Percentiles rank a stretch among this genome's conserved stretches.
phyloP scores from a whole-genome alignment of 2,797 vertebrate species.

The Poeciliopsis presidionis region DNA sequence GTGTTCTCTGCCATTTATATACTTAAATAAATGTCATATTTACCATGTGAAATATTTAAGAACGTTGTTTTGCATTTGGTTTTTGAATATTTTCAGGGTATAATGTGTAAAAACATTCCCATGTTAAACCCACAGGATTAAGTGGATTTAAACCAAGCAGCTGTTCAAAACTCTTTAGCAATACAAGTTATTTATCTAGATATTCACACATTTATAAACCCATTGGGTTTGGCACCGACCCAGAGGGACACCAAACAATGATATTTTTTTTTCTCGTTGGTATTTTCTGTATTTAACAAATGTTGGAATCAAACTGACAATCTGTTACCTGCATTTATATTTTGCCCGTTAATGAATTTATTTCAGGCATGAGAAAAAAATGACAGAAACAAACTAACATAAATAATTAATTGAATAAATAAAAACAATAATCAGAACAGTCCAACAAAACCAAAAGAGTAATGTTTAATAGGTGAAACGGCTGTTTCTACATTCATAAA shows the following conservation, averaged over 20 bases:
- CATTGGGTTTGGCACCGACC: too few relatives aligned
- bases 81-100: background rate
- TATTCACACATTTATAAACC: too few relatives aligned
- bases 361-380: too few relatives aligned
- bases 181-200: background rate
- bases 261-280: too few relatives aligned
- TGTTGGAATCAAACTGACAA: background rate
- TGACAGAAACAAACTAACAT: too few relatives aligned
- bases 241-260: background rate
- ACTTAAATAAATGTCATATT: background rate
- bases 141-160: background rate
- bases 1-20: background rate
- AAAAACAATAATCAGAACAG: too few relatives aligned
- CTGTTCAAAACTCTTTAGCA: background rate
- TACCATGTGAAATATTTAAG: background rate
- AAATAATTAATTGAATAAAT: too few relatives aligned
- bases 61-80: background rate
- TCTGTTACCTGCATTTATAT: background rate
- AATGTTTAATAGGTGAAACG: background rate
- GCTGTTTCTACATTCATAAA: background rate
- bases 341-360: too few relatives aligned
- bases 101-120: background rate
- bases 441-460: too few relatives aligned
- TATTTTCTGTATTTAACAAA: background rate
- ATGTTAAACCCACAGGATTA: background rate